phyloP scores from a whole-genome alignment of 2,888 invertebrate species.

The Chrysodeixis includens region DNA sequence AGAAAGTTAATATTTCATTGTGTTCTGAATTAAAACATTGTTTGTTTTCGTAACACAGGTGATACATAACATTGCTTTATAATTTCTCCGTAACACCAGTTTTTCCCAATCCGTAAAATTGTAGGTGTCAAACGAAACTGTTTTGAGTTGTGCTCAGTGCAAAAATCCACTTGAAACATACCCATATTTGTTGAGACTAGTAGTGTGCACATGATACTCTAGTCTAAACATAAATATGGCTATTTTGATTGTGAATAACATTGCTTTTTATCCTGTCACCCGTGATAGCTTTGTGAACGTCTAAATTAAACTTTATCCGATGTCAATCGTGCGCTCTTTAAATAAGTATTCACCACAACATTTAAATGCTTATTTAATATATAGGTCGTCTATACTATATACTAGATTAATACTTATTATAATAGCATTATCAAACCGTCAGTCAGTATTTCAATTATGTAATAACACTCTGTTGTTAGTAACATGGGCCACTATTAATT shows the following conservation, averaged over 20 bases:
- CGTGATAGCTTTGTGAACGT: neutral
- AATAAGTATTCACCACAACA: too few species aligned
- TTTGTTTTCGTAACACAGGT: neutral
- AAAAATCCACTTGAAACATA: neutral
- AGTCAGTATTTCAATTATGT: constrained; percentile 38
- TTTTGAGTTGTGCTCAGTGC: neutral
- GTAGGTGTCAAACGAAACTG: neutral
- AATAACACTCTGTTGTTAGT: constrained; percentile 43
- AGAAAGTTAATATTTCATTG: neutral
- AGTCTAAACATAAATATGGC: neutral
- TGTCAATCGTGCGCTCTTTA: neutral
- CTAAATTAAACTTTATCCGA: neutral
- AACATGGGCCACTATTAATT: constrained; percentile 42
- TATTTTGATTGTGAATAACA: neutral
- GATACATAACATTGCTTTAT: neutral
- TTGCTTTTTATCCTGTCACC: neutral
- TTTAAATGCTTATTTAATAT: too few species aligned
- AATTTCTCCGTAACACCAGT: neutral
- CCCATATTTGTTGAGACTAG: neutral
- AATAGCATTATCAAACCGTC: neutral
- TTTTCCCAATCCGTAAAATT: neutral
- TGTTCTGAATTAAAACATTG: neutral
- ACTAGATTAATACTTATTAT: neutral
- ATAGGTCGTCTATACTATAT: too few species aligned
- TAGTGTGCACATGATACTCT: neutral